phyloP scores from a whole-genome alignment of 1,140 invertebrate species.

The Probaryconus sp. region DNA sequence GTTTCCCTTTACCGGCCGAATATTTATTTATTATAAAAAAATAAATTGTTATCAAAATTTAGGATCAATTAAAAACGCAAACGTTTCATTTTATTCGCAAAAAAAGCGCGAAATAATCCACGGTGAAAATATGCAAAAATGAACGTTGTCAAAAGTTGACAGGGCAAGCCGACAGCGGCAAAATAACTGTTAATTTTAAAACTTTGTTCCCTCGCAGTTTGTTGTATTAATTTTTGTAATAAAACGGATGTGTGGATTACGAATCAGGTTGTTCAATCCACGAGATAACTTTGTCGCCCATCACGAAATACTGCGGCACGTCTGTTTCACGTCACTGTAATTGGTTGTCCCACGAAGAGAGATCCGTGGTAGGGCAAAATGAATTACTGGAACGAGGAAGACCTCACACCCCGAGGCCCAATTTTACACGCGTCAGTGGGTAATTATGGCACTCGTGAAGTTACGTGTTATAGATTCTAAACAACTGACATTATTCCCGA shows the following conservation, averaged over 20 bases:
- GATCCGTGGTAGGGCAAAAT: slow-evolving; percentile 13
- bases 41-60: no score
- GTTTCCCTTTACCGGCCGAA: no score
- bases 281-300: slow-evolving; percentile 23
- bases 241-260: background rate
- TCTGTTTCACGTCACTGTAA: slow-evolving; percentile 27
- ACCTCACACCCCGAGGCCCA: slow-evolving; percentile 12
- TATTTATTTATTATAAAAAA: no score
- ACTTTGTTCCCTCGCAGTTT: background rate
- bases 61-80: no score
- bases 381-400: slow-evolving; percentile 29
- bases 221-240: slow-evolving; percentile 7
- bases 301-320: slow-evolving; percentile 6
- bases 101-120: no score
- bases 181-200: background rate
- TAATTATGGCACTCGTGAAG: slow-evolving; percentile 25
- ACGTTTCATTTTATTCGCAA: no score
- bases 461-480: background rate
- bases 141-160: background rate
- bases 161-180: background rate
- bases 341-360: slow-evolving; percentile 25
- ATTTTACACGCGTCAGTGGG: slow-evolving; percentile 31
- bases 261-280: background rate
- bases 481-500: slow-evolving; percentile 3
- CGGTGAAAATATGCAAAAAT: no score